Conservation (phyloP, 2,797 vertebrate species). For the Coluber constrictor region DNA sequence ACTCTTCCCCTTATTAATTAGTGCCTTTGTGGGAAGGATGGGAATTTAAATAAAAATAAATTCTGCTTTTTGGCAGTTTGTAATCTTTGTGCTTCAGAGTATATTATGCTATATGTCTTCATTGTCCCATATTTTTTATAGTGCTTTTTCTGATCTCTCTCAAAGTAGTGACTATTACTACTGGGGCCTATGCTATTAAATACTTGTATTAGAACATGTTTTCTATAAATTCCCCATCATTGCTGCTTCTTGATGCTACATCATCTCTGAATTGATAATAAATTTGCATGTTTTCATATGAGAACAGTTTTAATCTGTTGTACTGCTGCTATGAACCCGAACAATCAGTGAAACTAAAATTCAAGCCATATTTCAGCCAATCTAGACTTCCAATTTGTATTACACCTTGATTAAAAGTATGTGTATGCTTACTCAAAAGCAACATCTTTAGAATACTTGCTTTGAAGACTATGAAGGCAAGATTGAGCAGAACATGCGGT, state of each 20-base stretch:
- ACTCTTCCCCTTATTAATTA: not conserved
- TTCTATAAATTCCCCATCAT: not conserved
- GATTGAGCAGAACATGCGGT: not conserved
- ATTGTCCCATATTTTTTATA: not conserved
- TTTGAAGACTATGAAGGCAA: not conserved
- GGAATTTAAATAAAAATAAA: conserved; percentile 33
- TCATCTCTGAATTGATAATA: not conserved
- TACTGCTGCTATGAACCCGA: not conserved
- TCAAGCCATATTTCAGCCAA: not conserved
- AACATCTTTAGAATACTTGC: not conserved
- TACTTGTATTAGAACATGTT: not conserved
- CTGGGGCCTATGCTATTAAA: not conserved
- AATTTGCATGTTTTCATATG: not conserved
- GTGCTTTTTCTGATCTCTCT: not conserved
- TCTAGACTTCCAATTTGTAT: not conserved
- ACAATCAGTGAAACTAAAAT: not conserved
- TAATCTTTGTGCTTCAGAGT: conserved; percentile 14
- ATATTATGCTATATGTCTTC: conserved; percentile 9
- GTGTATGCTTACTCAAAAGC: not conserved
- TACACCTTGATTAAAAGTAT: not conserved
- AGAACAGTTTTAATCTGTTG: not conserved
- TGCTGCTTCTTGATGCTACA: not conserved
- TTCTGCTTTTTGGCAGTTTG: conserved; percentile 18
- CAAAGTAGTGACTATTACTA: not conserved
- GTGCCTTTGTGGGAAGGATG: conserved; percentile 31